phyloP scores from a whole-genome alignment of 2,797 vertebrate genomes.

The Hemibagrus guttatus region DNA sequence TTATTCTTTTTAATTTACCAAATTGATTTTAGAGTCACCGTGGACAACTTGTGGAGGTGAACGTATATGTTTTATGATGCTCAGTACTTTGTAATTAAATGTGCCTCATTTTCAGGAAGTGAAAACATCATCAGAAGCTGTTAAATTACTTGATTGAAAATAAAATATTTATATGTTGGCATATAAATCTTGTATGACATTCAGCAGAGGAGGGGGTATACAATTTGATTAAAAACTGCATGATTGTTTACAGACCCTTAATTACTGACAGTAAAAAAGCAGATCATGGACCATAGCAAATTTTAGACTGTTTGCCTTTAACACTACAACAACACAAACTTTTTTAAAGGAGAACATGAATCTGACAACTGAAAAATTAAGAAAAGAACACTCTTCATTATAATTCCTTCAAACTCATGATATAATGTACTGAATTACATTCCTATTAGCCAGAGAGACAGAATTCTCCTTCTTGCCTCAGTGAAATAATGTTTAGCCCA shows the following conservation, averaged over 20 bases:
- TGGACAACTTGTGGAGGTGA: constrained; percentile 11
- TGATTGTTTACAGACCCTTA: constrained; percentile 7
- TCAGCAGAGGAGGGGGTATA: background rate
- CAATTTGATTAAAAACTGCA: constrained; percentile 23
- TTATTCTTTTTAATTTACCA: background rate
- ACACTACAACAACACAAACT: constrained; percentile 28
- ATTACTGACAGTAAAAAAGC: constrained; percentile 6
- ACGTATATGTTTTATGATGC: background rate
- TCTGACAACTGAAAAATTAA: constrained; percentile 62
- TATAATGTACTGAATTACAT: constrained; percentile 51
- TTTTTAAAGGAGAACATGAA: background rate
- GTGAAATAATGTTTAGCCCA: constrained; percentile 34
- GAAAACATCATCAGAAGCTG: constrained; percentile 49
- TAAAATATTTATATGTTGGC: constrained; percentile 61
- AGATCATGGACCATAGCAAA: background rate
- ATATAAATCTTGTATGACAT: constrained; percentile 51
- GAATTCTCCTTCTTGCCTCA: background rate
- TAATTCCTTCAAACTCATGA: constrained; percentile 55
- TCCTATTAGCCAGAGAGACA: constrained; percentile 3
- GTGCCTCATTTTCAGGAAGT: constrained; percentile 7
- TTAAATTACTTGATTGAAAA: constrained; percentile 61
- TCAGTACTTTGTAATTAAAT: constrained; percentile 18
- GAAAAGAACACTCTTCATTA: constrained; percentile 63
- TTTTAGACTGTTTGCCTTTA: constrained; percentile 50
- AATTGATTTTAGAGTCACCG: background rate